Conservation (phyloP, 23 tunicate genomes). For the Trididemnum nubilum region DNA sequence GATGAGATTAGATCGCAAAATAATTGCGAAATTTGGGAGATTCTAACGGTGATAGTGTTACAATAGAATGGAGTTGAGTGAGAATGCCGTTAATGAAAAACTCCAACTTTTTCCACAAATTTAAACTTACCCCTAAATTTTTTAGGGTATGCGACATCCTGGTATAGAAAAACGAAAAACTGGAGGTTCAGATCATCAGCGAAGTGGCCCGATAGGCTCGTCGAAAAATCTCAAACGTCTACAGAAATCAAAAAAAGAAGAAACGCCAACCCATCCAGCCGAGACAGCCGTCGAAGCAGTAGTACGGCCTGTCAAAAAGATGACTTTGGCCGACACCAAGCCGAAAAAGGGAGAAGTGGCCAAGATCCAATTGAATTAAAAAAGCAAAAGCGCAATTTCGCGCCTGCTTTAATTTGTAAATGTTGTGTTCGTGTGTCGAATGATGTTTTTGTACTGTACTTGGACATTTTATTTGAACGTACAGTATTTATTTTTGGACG, state of each 20-base stretch:
- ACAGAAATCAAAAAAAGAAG: slow-evolving; percentile 33
- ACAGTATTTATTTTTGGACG: neutral
- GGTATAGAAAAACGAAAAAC: slow-evolving; percentile 56
- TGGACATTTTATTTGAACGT: neutral
- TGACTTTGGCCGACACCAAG: slow-evolving; percentile 89
- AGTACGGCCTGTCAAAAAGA: slow-evolving; percentile 46
- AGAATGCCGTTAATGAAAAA: no score
- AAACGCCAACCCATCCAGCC: slow-evolving; percentile 9
- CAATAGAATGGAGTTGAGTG: no score
- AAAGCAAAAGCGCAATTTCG: neutral
- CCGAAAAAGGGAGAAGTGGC: slow-evolving; percentile 89
- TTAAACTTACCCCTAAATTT: neutral
- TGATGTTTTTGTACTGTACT: neutral
- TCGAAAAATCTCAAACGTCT: slow-evolving; percentile 23
- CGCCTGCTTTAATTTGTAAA: neutral
- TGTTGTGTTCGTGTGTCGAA: slow-evolving; percentile 1
- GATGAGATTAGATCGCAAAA: no score
- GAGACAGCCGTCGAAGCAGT: slow-evolving; percentile 4
- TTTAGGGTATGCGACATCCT: slow-evolving; percentile 53
- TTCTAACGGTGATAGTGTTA: no score
- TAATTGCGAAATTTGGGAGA: no score
- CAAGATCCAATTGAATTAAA: slow-evolving; percentile 34
- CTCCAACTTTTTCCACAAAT: no score
- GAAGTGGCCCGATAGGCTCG: slow-evolving; percentile 43
- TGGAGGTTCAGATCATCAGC: neutral